Evolutionary conservation across 1,140 invertebrate species (phyloP).

Genomic region (Drosophila triauraria): DNA sequence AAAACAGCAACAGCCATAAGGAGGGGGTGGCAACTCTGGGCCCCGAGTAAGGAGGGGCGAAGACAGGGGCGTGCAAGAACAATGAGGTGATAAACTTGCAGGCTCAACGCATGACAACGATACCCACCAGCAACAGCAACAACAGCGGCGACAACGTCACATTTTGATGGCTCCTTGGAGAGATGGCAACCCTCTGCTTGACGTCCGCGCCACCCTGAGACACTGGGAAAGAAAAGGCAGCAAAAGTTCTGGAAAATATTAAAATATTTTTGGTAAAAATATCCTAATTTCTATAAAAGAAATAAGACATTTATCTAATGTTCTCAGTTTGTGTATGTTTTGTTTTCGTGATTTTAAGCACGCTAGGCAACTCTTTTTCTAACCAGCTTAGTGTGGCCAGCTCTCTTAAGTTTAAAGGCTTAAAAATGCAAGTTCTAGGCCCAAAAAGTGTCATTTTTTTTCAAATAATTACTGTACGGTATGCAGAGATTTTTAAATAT

Average conservation of each 20-base stretch:
- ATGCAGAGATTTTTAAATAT: not conserved
- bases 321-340: not conserved
- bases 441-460: no score
- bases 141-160: conserved; percentile 44
- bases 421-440: no score
- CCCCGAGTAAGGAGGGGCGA: conserved; percentile 13
- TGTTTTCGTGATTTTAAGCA: not conserved
- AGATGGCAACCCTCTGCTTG: conserved; percentile 45
- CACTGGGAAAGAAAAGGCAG: not conserved
- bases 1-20: conserved; percentile 54
- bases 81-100: conserved; percentile 83
- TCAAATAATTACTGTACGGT: no score
- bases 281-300: no score
- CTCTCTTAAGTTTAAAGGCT: no score
- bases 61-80: conserved; percentile 77
- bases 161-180: conserved; percentile 81
- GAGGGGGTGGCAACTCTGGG: not conserved
- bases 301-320: no score
- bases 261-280: no score
- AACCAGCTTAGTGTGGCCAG: no score
- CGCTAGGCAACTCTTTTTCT: no score
- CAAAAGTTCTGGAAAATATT: no score
- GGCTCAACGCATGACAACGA: conserved; percentile 76
- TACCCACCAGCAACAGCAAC: conserved; percentile 49
- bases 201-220: not conserved